phyloP scores from a whole-genome alignment of 2,797 vertebrate species.

The Syngnathus rostellatus region DNA sequence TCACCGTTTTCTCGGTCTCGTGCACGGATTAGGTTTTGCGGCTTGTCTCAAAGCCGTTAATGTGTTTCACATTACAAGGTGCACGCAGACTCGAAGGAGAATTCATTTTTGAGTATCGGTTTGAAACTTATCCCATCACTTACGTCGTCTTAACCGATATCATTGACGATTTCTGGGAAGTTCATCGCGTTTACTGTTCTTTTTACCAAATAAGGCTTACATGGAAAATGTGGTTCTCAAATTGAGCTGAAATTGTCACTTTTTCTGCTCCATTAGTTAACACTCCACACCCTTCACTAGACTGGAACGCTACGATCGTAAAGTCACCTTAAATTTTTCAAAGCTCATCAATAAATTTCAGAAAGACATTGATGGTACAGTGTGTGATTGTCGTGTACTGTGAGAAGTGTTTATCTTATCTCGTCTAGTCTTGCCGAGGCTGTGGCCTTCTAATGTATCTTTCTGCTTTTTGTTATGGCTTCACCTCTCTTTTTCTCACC shows the following conservation, averaged over 20 bases:
- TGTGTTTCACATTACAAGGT: not conserved
- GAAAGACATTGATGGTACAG: not conserved
- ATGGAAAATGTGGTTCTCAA: not conserved
- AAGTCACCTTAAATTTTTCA: not conserved
- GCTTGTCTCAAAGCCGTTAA: not conserved
- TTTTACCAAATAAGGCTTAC: not conserved
- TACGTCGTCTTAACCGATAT: not conserved
- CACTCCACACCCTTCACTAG: not conserved
- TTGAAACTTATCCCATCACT: not conserved
- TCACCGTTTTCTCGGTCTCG: not conserved
- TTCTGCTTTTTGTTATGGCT: not conserved
- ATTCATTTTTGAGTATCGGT: not conserved
- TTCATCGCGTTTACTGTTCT: not conserved
- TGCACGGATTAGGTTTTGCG: not conserved
- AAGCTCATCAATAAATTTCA: not conserved
- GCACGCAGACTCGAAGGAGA: not conserved
- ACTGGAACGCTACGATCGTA: not conserved
- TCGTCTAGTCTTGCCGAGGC: not conserved
- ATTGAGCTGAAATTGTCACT: not conserved
- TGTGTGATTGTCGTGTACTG: not conserved
- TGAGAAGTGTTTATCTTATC: conserved; percentile 1
- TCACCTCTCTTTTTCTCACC: not conserved
- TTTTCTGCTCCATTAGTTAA: not conserved
- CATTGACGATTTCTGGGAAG: not conserved
- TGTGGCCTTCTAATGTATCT: not conserved